A percentile compares a stretch with the other conserved stretches of the same genome.
These are phyloP conservation scores for Oxycera nigricornis DNA, from an alignment of 2,888 invertebrate genomes.

Conservation along the genomic window DNA sequence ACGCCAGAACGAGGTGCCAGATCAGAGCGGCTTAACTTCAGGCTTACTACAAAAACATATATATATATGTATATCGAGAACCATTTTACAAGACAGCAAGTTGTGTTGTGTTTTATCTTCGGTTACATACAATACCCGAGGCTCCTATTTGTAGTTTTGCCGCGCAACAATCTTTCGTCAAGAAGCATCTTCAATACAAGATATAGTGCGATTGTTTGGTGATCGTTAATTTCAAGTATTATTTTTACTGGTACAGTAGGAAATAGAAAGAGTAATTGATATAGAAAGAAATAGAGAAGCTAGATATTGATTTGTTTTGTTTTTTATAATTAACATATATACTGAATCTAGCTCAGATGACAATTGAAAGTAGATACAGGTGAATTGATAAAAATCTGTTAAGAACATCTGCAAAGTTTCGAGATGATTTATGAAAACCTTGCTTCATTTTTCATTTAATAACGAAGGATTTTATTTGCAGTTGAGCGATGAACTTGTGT, in stretches of 20 bases:
- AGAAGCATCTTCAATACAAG: not conserved
- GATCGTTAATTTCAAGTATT: conserved; percentile 15
- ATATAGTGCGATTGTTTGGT: not conserved
- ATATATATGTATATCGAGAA: conserved; percentile 8
- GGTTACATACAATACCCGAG: conserved; percentile 24
- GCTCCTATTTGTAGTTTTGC: conserved; percentile 37
- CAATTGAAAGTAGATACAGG: no score
- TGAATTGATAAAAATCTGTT: no score
- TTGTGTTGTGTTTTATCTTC: conserved; percentile 8
- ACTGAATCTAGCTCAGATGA: no score
- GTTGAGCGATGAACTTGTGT: no score
- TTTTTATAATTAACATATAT: no score
- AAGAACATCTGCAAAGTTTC: no score
- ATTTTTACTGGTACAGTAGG: conserved; percentile 23
- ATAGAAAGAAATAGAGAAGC: not conserved
- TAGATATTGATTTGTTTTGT: not conserved
- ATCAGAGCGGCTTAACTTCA: not conserved
- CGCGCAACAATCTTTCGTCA: conserved; percentile 12
- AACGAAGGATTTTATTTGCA: no score
- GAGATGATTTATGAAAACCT: no score
- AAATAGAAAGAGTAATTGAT: conserved; percentile 5
- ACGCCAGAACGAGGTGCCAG: not conserved
- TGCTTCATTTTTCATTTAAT: no score
- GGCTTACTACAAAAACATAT: not conserved
- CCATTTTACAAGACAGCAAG: conserved; percentile 22